Conservation (phyloP, 2,797 vertebrate species). For the Manis javanica region DNA sequence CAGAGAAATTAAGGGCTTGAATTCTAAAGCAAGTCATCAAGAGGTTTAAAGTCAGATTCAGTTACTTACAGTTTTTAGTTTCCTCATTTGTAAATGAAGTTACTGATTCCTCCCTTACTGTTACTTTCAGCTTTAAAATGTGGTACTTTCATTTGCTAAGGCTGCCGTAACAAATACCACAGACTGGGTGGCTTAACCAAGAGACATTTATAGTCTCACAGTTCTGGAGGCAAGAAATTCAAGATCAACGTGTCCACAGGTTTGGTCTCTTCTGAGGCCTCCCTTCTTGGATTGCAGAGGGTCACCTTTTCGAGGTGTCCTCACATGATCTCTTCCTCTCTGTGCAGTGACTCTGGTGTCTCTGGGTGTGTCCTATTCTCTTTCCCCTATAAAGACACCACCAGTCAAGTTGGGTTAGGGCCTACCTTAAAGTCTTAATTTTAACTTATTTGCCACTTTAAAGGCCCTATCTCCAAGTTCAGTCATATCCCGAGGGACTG, state of each 20-base stretch:
- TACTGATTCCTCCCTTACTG: neutral
- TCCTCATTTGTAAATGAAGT: conserved; percentile 11
- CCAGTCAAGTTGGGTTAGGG: neutral
- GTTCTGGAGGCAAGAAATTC: neutral
- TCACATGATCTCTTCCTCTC: neutral
- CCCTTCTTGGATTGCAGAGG: neutral
- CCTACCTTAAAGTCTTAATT: neutral
- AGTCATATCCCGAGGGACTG: neutral
- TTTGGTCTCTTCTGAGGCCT: neutral
- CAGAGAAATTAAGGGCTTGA: neutral
- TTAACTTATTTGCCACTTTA: neutral
- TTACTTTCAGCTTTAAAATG: neutral
- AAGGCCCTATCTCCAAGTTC: neutral
- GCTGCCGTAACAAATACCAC: neutral
- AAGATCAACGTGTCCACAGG: neutral
- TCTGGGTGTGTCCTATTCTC: neutral
- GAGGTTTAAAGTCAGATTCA: neutral
- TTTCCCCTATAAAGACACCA: neutral
- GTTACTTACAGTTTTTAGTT: neutral
- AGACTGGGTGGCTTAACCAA: neutral
- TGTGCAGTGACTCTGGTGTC: neutral
- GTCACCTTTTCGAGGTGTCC: neutral
- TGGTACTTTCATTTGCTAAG: neutral
- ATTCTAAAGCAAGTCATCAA: neutral
- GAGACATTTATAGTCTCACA: neutral